Percentiles rank a stretch among this genome's conserved stretches.
phyloP scores from a whole-genome alignment of 2,888 invertebrate species.

The Vanessa cardui region DNA sequence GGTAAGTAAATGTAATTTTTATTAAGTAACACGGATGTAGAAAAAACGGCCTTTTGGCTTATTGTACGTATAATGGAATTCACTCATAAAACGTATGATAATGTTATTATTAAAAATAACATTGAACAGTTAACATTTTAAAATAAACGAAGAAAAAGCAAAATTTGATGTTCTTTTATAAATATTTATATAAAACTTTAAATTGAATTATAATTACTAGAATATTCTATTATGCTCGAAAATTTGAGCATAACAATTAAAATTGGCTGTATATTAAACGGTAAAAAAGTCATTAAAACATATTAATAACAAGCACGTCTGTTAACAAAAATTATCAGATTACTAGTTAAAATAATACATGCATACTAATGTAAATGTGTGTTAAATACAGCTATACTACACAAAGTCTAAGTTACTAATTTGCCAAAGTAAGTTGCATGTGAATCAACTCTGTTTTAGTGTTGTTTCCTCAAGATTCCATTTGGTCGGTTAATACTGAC shows the following conservation, averaged over 20 bases:
- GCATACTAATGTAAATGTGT: not conserved
- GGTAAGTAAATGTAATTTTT: too few species aligned
- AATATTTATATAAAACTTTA: not conserved
- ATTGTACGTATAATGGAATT: too few species aligned
- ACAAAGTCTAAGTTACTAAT: constrained; percentile 40
- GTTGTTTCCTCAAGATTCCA: constrained; percentile 48
- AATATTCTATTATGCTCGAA: not conserved
- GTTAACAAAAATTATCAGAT: constrained; percentile 1
- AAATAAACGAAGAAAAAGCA: too few species aligned
- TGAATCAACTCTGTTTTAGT: constrained; percentile 44
- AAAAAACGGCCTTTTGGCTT: too few species aligned
- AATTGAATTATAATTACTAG: not conserved
- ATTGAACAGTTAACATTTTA: too few species aligned
- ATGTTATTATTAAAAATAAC: too few species aligned
- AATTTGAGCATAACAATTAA: not conserved
- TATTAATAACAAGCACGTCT: not conserved
- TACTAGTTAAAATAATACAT: constrained; percentile 5
- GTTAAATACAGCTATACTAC: not conserved
- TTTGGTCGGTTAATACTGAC: constrained; percentile 55
- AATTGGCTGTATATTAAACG: not conserved
- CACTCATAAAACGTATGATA: too few species aligned
- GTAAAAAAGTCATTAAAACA: constrained; percentile 1
- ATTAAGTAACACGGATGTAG: too few species aligned
- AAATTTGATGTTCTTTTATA: not conserved
- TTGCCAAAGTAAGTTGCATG: constrained; percentile 43